A percentile compares a stretch with the other conserved stretches of the same genome.
These are phyloP conservation scores for Burhinus oedicnemus DNA, from an alignment of 2,113 vertebrate genomes.

Conservation along the genomic window DNA sequence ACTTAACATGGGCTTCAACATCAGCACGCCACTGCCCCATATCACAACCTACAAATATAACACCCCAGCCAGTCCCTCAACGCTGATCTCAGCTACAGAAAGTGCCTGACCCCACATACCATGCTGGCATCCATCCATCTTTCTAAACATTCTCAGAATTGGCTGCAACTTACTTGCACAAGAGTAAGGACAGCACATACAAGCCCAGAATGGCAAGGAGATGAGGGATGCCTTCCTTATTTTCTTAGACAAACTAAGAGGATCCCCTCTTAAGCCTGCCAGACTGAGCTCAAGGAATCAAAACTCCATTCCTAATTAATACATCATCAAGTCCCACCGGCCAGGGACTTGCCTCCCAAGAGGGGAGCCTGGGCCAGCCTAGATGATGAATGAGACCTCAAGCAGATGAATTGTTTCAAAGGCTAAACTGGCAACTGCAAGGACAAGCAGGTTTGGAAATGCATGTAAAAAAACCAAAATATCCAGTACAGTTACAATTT, in stretches of 20 bases:
- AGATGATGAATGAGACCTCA: slow-evolving; percentile 10
- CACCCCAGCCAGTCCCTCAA: neutral
- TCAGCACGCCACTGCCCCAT: neutral
- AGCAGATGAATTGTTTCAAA: slow-evolving; percentile 29
- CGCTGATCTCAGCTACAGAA: neutral
- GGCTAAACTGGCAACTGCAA: neutral
- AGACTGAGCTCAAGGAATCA: neutral
- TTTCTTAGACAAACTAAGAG: neutral
- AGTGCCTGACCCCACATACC: neutral
- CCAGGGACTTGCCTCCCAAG: neutral
- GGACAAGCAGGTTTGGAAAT: slow-evolving; percentile 6
- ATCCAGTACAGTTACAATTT: neutral
- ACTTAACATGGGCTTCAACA: neutral
- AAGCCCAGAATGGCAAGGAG: neutral
- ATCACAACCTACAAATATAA: neutral
- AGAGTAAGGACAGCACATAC: neutral
- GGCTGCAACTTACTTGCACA: neutral
- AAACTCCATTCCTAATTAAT: slow-evolving; percentile 40
- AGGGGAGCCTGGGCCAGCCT: neutral
- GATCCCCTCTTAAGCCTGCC: neutral
- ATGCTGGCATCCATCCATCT: neutral
- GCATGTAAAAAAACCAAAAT: neutral
- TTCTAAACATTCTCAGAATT: neutral
- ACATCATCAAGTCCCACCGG: neutral
- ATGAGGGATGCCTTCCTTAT: neutral